Conservation (phyloP, 2,113 vertebrate genomes). For the Grallaria varia region DNA sequence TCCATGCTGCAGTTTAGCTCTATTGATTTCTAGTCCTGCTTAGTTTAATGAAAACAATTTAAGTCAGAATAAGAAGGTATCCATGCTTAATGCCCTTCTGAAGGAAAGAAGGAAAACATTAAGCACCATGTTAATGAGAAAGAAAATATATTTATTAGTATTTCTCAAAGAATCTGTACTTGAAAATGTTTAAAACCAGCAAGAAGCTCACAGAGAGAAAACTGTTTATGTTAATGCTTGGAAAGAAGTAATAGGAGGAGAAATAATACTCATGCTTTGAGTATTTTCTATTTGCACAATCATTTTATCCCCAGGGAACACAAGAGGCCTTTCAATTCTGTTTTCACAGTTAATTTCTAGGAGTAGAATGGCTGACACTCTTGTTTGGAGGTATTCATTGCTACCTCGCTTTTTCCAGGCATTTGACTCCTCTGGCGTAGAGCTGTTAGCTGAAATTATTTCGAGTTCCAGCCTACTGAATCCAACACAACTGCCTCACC, state of each 20-base stretch:
- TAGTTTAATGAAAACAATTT: neutral
- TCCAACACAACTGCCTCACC: slow-evolving; percentile 34
- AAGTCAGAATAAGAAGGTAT: neutral
- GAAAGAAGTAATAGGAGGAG: neutral
- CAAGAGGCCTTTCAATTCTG: neutral
- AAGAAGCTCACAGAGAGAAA: neutral
- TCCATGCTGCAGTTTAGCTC: neutral
- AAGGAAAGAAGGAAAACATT: slow-evolving; percentile 2
- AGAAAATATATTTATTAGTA: neutral
- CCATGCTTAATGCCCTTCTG: neutral
- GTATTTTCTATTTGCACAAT: neutral
- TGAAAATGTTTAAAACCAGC: neutral
- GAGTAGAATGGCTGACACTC: slow-evolving; percentile 17
- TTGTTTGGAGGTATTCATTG: slow-evolving; percentile 6
- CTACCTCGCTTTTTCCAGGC: slow-evolving; percentile 10
- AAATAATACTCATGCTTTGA: neutral
- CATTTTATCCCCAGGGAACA: neutral
- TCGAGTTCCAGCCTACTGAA: slow-evolving; percentile 37
- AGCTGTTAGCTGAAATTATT: slow-evolving; percentile 53
- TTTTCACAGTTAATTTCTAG: slow-evolving; percentile 30
- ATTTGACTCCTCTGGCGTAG: slow-evolving; percentile 25
- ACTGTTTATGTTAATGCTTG: neutral
- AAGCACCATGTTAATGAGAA: neutral
- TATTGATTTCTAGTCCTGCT: neutral
- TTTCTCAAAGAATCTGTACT: neutral